Conservation (phyloP, 2,797 vertebrate species). For the Gobionotothen gibberifrons region DNA sequence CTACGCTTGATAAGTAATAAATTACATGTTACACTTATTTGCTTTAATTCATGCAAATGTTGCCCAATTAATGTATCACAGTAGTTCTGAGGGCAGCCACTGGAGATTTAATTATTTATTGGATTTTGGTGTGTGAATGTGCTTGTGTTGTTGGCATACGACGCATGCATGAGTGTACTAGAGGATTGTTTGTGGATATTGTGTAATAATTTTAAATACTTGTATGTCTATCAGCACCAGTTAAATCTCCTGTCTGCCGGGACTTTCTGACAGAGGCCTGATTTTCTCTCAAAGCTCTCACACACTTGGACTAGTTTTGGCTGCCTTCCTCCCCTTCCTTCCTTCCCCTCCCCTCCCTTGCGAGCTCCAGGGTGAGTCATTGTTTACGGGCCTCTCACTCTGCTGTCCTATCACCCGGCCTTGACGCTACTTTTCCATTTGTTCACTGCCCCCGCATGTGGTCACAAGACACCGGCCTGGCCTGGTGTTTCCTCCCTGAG, state of each 20-base stretch:
- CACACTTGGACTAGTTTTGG: conserved; percentile 68
- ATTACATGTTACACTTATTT: conserved; percentile 99
- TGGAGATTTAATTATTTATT: conserved; percentile 99
- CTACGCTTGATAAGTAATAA: conserved; percentile 99
- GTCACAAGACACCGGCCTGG: conserved; percentile 65
- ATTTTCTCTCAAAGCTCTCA: conserved; percentile 79
- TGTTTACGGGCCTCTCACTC: conserved; percentile 83
- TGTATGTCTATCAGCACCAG: conserved; percentile 41
- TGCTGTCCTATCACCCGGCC: conserved; percentile 72
- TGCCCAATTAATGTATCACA: conserved; percentile 99
- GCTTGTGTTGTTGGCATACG: conserved; percentile 75
- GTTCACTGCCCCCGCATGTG: conserved; percentile 71
- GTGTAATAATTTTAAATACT: conserved; percentile 20
- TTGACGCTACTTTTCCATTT: conserved; percentile 80
- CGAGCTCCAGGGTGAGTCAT: conserved; percentile 80
- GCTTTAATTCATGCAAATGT: conserved; percentile 99
- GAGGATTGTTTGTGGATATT: conserved; percentile 39
- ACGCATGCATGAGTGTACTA: conserved; percentile 26
- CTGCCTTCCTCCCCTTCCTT: conserved; percentile 74
- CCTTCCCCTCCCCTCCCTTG: conserved; percentile 50
- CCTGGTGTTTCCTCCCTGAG: conserved; percentile 63
- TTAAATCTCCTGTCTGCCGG: conserved; percentile 56
- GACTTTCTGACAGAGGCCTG: conserved; percentile 91
- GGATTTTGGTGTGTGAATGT: conserved; percentile 84
- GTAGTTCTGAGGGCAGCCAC: conserved; percentile 97